phyloP scores from a whole-genome alignment of 2,888 invertebrate species.

The Lissocephala sabroskyi region DNA sequence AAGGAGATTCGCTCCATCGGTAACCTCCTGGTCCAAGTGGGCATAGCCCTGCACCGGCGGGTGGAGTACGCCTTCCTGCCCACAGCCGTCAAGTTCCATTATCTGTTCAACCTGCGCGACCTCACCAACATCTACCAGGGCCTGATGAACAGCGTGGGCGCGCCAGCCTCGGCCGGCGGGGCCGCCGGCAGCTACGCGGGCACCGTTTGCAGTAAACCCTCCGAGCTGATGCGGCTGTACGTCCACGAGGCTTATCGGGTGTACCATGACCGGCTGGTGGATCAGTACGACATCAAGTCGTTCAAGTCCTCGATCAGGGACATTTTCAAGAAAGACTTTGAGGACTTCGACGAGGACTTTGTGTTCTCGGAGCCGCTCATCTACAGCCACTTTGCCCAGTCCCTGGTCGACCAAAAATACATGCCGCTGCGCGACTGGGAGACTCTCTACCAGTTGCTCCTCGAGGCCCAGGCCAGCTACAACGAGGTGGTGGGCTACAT shows the following conservation, averaged over 20 bases:
- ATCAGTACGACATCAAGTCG: conserved; percentile 81
- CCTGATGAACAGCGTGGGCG: conserved; percentile 85
- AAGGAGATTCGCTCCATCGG: conserved; percentile 67
- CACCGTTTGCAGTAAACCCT: conserved; percentile 76
- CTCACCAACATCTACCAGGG: conserved; percentile 96
- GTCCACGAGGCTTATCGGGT: conserved; percentile 93
- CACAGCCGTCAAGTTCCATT: conserved; percentile 96
- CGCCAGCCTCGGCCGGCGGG: conserved; percentile 56
- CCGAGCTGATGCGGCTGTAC: conserved; percentile 87
- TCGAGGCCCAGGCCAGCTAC: conserved; percentile 87
- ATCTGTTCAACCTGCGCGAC: conserved; percentile 93
- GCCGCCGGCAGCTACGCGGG: conserved; percentile 41
- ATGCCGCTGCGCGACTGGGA: conserved; percentile 84
- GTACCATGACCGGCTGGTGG: conserved; percentile 92
- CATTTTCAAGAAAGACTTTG: conserved; percentile 85
- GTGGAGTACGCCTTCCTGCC: conserved; percentile 87
- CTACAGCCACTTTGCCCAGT: conserved; percentile 93
- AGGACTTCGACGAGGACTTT: conserved; percentile 83
- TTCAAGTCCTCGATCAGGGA: conserved; percentile 85
- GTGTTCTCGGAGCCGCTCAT: conserved; percentile 85
- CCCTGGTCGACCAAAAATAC: conserved; percentile 86
- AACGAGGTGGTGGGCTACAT: conserved; percentile 93
- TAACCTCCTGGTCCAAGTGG: conserved; percentile 76
- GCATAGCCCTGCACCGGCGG: conserved; percentile 84
- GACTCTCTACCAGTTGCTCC: conserved; percentile 81